Evolutionary conservation across 2,113 vertebrate species (phyloP), one percentile per base, ranked within the genome.

Genomic region (Brevimyrus niger): DNA sequence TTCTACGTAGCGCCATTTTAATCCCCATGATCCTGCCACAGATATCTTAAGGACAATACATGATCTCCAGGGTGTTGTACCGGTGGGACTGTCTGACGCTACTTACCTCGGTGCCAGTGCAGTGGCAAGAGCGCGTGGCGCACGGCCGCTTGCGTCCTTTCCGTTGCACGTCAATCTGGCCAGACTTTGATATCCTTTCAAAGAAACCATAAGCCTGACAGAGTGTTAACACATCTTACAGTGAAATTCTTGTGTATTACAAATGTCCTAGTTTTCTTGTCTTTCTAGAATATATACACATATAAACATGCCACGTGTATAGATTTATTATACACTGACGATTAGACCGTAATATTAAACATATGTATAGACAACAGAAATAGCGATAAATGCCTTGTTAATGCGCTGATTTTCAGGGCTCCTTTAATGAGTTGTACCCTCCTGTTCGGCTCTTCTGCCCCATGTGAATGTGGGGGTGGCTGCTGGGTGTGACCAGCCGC

Each of bases 401-500:
- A 35, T 38, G 5, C 35, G 15, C 35, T 42, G 73, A 2, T 80
- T 80, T 80, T 35, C 35, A 80, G 35, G 9, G 15, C 17, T 80
- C 31, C 73, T 38, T 19, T 80, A 80, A 80, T 42, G 73, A 31
- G 61, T 4, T 27, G 9, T 3, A 27, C 2, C 65, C 65, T 6
- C 35, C 69, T 38, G 23, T 27, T 44, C 61, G 3, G 61, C 61
- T n/a, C 4, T 13, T 65, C 46, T 44, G 88, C 73, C 88, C 48
- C 46, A n/a, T 50, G 27, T 44, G 69, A 46, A 48, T 90, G 94
- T 93, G 93, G 92, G 93, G 94, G 91, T 89, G 93, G 92, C 88
- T 87, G 91, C 42, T 50, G 93, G 92, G 92, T 91, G 92, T 92
- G 93, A 92, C 93, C 91, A 92, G 92, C 94, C 94, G 93, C 89